A percentile compares a stretch with the other conserved stretches of the same genome.
These are phyloP conservation scores for Cyprinus carpio DNA, from an alignment of 2,113 vertebrate genomes.

Conservation along the genomic window DNA sequence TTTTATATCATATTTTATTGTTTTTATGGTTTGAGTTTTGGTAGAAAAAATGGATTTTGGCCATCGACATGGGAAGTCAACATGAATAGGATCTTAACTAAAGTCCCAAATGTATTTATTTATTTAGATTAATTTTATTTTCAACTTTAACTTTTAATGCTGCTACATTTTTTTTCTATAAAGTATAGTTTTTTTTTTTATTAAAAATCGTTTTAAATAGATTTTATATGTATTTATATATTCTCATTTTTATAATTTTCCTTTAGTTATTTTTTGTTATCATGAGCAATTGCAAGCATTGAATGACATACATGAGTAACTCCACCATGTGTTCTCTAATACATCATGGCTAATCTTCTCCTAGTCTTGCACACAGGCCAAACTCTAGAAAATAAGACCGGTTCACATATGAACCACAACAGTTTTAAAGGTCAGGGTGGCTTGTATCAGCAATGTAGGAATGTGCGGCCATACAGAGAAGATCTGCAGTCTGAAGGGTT, in stretches of 20 bases:
- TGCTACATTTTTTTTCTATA: too few relatives aligned
- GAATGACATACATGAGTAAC: background rate
- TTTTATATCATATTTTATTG: background rate
- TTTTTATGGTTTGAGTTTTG: background rate
- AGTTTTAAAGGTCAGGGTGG: background rate
- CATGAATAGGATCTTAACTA: too few relatives aligned
- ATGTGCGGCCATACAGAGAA: background rate
- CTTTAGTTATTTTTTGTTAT: too few relatives aligned
- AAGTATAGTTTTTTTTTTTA: too few relatives aligned
- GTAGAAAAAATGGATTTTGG: background rate
- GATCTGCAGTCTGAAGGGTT: background rate
- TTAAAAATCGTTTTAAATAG: too few relatives aligned
- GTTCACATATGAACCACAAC: background rate
- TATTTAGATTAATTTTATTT: too few relatives aligned
- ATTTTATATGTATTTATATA: too few relatives aligned
- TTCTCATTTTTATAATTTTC: too few relatives aligned
- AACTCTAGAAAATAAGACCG: background rate
- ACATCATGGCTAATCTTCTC: background rate
- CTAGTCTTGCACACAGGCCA: background rate
- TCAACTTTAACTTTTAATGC: too few relatives aligned
- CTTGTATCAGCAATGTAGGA: background rate
- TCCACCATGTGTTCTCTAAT: background rate
- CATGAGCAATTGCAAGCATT: too few relatives aligned
- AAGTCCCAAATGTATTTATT: too few relatives aligned
- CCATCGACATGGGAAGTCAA: too few relatives aligned